Evolutionary conservation across 2,113 vertebrate species (phyloP).

Genomic region (Morphnarchus princeps): DNA sequence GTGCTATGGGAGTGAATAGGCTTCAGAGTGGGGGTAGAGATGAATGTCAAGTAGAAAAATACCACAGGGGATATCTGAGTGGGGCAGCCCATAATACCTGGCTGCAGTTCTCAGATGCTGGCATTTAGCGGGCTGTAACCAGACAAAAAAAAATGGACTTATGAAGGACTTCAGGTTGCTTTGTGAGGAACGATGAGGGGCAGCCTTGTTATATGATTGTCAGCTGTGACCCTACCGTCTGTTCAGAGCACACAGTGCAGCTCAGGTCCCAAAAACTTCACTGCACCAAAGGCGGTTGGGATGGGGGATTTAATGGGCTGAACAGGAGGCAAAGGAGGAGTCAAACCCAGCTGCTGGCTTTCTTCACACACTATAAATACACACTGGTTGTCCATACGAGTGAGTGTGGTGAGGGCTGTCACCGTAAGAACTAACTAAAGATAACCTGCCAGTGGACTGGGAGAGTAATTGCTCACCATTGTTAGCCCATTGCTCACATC

Average conservation of each 20-base stretch:
- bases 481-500: neutral
- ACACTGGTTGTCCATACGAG: neutral
- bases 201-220: neutral
- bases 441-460: neutral
- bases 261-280: neutral
- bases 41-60: neutral
- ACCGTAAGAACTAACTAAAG: neutral
- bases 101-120: neutral
- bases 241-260: fast-evolving
- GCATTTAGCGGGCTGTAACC: neutral
- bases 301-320: neutral
- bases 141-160: neutral
- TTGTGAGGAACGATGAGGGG: neutral
- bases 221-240: neutral
- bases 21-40: neutral
- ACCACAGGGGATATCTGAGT: neutral
- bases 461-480: neutral
- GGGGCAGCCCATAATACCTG: neutral
- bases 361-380: neutral
- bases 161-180: neutral
- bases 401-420: neutral
- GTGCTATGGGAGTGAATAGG: neutral
- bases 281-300: fast-evolving
- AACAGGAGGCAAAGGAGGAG: neutral
- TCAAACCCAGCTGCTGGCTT: neutral